A percentile compares a stretch with the other conserved stretches of the same genome.
phyloP scores from a whole-genome alignment of 2,888 invertebrate species.

The Latrodectus elegans region DNA sequence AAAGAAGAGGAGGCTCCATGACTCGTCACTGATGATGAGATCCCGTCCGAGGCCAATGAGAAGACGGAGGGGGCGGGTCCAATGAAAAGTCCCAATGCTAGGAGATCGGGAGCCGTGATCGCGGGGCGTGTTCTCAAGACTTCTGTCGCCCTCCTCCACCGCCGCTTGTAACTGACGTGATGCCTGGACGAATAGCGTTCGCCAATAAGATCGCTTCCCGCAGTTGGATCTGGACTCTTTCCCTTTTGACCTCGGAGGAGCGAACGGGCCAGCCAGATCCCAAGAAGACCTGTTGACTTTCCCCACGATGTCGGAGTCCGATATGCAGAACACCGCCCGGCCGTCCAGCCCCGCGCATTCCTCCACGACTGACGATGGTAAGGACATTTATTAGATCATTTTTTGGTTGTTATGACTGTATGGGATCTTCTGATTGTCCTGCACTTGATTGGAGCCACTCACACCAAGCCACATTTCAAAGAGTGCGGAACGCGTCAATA shows the following conservation, averaged over 20 bases:
- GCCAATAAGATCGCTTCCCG: conserved; percentile 48
- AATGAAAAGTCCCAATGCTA: conserved; percentile 60
- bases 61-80: conserved; percentile 51
- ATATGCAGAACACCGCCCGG: conserved; percentile 39
- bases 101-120: conserved; percentile 53
- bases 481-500: too few relatives aligned
- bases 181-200: conserved; percentile 45
- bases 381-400: neutral
- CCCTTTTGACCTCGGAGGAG: conserved; percentile 57
- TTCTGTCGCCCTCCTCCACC: conserved; percentile 24
- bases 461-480: too few relatives aligned
- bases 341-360: conserved; percentile 52
- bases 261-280: conserved; percentile 29
- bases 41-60: conserved; percentile 55
- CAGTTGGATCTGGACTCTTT: conserved; percentile 27
- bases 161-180: conserved; percentile 47
- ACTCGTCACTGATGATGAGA: conserved; percentile 68
- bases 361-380: conserved; percentile 61
- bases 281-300: conserved; percentile 64
- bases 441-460: too few relatives aligned
- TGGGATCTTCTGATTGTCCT: too few relatives aligned
- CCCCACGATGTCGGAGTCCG: conserved; percentile 53
- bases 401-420: too few relatives aligned
- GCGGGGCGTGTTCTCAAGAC: conserved; percentile 52
- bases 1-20: conserved; percentile 14